A percentile compares a stretch with the other conserved stretches of the same genome.
phyloP scores from a whole-genome alignment of 30 jellyfish, hydroid and myxozoan species.

The Cassiopea xamachana region DNA sequence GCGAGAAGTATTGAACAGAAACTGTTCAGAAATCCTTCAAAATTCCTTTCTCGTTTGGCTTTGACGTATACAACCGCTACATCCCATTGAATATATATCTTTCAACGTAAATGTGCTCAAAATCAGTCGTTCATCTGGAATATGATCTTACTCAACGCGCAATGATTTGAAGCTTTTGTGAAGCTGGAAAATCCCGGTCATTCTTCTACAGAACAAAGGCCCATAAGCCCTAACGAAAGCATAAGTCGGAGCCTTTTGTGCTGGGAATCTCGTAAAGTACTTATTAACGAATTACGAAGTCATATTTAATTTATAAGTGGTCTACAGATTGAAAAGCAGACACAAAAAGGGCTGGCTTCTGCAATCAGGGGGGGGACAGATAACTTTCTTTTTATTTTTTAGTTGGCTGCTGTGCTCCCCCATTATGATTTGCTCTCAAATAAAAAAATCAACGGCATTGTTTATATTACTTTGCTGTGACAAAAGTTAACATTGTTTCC shows the following conservation, averaged over 20 bases:
- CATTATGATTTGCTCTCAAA: too few species aligned
- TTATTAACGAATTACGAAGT: background rate
- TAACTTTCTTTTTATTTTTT: too few species aligned
- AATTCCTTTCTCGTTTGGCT: background rate
- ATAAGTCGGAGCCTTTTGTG: background rate
- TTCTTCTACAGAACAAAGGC: background rate
- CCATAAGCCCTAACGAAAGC: background rate
- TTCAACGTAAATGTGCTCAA: background rate
- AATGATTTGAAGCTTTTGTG: background rate
- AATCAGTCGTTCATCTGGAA: background rate
- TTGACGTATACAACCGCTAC: background rate
- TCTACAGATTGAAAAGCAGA: background rate
- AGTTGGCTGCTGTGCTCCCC: too few species aligned
- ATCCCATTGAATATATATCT: background rate
- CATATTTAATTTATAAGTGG: background rate
- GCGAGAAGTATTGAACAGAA: background rate
- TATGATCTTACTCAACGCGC: background rate
- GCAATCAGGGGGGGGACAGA: slow-evolving; percentile 1
- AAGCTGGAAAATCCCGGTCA: background rate
- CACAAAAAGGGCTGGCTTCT: background rate
- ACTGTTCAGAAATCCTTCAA: background rate
- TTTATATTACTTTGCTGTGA: too few species aligned
- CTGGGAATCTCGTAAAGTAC: background rate
- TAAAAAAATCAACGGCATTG: too few species aligned
- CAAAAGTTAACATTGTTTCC: too few species aligned